A percentile compares a stretch with the other conserved stretches of the same genome.
Conservation (phyloP, 2,113 vertebrate species). For the Gymnorhina tibicen region DNA sequence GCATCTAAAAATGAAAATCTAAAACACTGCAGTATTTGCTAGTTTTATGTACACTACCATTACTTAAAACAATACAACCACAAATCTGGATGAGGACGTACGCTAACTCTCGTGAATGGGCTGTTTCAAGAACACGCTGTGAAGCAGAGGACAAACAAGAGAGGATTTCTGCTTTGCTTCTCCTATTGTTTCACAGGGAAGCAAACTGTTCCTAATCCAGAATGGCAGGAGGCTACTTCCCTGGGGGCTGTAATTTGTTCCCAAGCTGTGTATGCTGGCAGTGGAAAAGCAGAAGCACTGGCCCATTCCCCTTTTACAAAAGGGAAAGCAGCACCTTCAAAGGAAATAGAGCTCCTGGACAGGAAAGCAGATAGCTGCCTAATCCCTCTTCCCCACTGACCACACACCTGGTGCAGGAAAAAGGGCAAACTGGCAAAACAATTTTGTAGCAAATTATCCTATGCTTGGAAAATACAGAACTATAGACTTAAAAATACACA, state of each 20-base stretch:
- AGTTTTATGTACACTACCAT: neutral
- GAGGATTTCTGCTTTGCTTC: neutral
- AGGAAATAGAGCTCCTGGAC: neutral
- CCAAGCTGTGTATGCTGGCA: neutral
- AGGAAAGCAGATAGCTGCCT: neutral
- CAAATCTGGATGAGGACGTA: neutral
- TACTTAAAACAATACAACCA: neutral
- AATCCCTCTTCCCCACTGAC: neutral
- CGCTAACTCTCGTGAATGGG: rapidly evolving
- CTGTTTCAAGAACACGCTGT: neutral
- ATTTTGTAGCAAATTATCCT: neutral
- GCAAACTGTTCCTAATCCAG: neutral
- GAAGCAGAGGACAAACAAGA: neutral
- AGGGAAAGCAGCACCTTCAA: neutral
- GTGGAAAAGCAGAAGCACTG: neutral
- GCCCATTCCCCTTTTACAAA: neutral
- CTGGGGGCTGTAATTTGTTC: neutral
- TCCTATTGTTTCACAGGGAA: neutral
- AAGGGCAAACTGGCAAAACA: neutral
- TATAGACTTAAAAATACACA: neutral
- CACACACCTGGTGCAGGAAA: neutral
- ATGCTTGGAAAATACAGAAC: neutral
- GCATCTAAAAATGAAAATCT: neutral
- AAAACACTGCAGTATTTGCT: neutral
- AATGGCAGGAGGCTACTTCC: neutral